These are phyloP conservation scores for Agrochola macilenta DNA, from an alignment of 2,888 invertebrate genomes.

Conservation along the genomic window DNA sequence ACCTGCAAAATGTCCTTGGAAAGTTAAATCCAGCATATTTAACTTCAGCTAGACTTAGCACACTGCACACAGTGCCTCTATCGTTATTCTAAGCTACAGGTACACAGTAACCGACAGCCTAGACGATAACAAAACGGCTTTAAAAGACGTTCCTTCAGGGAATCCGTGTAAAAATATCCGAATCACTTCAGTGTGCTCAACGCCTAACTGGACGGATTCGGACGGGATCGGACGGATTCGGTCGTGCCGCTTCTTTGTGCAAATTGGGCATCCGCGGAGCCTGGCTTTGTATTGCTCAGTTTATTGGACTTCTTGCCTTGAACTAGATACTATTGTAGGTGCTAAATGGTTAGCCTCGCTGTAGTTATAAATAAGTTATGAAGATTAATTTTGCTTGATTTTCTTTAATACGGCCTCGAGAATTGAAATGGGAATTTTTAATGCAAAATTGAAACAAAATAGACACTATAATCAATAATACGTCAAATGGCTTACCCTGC, in stretches of 20 bases:
- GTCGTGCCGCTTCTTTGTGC: slow-evolving; percentile 46
- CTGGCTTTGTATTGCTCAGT: slow-evolving; percentile 28
- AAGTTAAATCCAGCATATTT: too few relatives aligned
- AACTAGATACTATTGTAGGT: not conserved
- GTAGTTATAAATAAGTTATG: not conserved
- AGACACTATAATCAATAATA: not conserved
- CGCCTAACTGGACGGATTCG: slow-evolving; percentile 19
- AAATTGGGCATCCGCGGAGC: slow-evolving; percentile 39
- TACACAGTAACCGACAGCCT: not conserved
- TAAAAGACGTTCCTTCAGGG: slow-evolving; percentile 3
- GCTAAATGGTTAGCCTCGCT: not conserved
- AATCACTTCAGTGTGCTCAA: slow-evolving; percentile 37
- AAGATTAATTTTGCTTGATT: not conserved
- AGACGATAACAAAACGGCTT: slow-evolving; percentile 12
- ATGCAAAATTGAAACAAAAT: not conserved
- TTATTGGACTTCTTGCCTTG: slow-evolving; percentile 40
- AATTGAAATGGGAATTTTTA: not conserved
- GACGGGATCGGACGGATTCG: not conserved
- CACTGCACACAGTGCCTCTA: not conserved
- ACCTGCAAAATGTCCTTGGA: too few relatives aligned
- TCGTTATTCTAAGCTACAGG: slow-evolving; percentile 1
- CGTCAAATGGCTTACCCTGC: not conserved
- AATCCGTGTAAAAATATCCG: slow-evolving; percentile 40
- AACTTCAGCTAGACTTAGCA: not conserved
- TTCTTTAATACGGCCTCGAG: not conserved